A percentile compares a stretch with the other conserved stretches of the same genome.
Conservation (phyloP, 2,888 invertebrate genomes). For the Machimus atricapillus region DNA sequence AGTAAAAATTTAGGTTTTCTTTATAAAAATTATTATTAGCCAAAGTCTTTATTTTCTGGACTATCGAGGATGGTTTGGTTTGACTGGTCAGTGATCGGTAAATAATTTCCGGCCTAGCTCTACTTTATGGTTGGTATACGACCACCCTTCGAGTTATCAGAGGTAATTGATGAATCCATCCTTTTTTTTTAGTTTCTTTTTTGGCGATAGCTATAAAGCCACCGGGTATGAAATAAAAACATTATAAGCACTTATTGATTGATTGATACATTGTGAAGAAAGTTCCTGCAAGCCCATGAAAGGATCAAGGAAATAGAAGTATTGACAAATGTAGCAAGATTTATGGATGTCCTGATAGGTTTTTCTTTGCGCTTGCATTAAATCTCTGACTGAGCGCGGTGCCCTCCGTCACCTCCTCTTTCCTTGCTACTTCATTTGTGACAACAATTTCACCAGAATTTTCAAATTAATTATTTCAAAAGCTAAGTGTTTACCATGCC, state of each 20-base stretch:
- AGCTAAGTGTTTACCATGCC: background rate
- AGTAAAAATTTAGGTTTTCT: too few relatives aligned
- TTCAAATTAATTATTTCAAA: conserved; percentile 3
- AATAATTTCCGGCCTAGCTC: background rate
- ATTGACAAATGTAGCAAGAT: conserved; percentile 15
- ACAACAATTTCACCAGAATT: background rate
- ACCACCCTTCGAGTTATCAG: background rate
- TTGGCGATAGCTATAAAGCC: background rate
- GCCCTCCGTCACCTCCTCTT: background rate
- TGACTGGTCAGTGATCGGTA: background rate
- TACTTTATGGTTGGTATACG: background rate
- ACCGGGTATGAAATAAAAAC: background rate
- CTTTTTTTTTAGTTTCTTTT: background rate
- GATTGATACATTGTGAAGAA: conserved; percentile 25
- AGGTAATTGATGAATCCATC: background rate
- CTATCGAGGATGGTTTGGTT: background rate
- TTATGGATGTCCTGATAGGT: background rate
- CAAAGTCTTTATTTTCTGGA: too few relatives aligned
- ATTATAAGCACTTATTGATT: conserved; percentile 14
- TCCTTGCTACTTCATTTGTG: background rate
- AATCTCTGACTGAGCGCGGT: background rate
- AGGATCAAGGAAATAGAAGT: conserved; percentile 10
- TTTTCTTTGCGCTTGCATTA: background rate
- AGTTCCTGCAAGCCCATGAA: conserved; percentile 7
- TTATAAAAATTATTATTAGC: too few relatives aligned